phyloP scores from a whole-genome alignment of 2,888 invertebrate genomes.

The Metacarcinus magister region DNA sequence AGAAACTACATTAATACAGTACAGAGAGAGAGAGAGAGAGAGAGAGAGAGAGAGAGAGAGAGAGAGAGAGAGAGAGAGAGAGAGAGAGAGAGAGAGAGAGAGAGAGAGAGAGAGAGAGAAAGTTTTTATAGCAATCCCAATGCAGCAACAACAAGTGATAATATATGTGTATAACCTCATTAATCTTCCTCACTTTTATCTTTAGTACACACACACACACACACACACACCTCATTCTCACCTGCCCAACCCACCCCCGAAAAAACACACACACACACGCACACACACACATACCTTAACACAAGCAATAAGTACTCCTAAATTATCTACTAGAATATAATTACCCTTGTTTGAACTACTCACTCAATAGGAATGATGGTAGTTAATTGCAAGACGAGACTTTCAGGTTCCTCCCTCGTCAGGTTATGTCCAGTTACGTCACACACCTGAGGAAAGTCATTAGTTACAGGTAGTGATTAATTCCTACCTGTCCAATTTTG shows the following conservation, averaged over 20 bases:
- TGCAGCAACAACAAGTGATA: too few relatives aligned
- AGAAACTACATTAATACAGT: too few relatives aligned
- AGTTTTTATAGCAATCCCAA: not conserved
- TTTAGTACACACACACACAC: not conserved
- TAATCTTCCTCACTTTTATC: too few relatives aligned
- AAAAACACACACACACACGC: not conserved
- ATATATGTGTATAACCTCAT: too few relatives aligned
- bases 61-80: not conserved
- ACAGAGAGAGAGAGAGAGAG: not conserved
- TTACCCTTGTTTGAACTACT: not conserved
- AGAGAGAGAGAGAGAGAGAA: not conserved
- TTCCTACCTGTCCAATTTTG: too few relatives aligned
- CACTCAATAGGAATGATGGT: not conserved
- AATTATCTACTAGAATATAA: not conserved
- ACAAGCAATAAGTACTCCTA: not conserved
- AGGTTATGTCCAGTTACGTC: not conserved
- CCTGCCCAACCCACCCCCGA: too few relatives aligned
- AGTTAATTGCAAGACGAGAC: not conserved
- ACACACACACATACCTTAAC: too few relatives aligned
- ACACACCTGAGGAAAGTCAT: not conserved
- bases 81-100: not conserved
- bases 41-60: slow-evolving; percentile 26
- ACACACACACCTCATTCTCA: not conserved
- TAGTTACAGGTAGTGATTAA: not conserved
- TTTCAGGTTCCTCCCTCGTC: not conserved